Evolutionary conservation across 2,113 vertebrate genomes (phyloP), one percentile per base, ranked within the genome.

Genomic region (Coreoperca whiteheadi): DNA sequence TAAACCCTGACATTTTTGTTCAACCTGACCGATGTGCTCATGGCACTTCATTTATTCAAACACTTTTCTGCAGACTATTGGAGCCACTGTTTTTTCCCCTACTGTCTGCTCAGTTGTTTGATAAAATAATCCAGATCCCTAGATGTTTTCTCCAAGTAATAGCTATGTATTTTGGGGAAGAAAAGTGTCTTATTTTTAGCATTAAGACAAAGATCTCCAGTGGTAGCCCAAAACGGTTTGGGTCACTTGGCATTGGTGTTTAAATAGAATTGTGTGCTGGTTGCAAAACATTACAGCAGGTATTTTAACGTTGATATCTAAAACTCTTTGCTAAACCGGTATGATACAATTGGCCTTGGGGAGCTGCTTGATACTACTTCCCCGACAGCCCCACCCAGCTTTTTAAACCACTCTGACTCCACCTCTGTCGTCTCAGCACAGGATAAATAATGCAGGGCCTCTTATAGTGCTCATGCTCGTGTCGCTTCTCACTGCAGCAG

Each of bases 391-490:
- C 57, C 81, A 59, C 72, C 79, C 61, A 77, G 57, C 84, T 83
- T 89, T 87, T 87, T 70, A 77, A 88, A 88, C 39, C 84, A 88
- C 84, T 89, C 77, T 41, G 54, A 68, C 50, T 81, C 43, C 66
- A 25, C 84, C 88, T 65, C 39, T 53, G 23, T 50, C 10, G 10
- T 79, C 78, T 67, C 4, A 30, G 72, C 25, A 32, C 37, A 37
- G 2, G 2, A 86, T 90, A 74, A 90, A 93, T 92, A 91, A 89
- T 91, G 90, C 79, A 91, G 41, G 0, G 53, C 14, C 8, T 68
- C 69, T 77, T 78, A 81, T 56, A 34, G 57, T 54, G 53, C 37
- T 39, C 68, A 25, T 72, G n/a, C 34, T 59, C 34, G 74, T 70
- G 64, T 63, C 73, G 68, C 80, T 53, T 67, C 48, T 34, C 39